These are phyloP conservation scores for Asbolus verrucosus DNA, from an alignment of 1,140 invertebrate genomes.

Conservation along the genomic window DNA sequence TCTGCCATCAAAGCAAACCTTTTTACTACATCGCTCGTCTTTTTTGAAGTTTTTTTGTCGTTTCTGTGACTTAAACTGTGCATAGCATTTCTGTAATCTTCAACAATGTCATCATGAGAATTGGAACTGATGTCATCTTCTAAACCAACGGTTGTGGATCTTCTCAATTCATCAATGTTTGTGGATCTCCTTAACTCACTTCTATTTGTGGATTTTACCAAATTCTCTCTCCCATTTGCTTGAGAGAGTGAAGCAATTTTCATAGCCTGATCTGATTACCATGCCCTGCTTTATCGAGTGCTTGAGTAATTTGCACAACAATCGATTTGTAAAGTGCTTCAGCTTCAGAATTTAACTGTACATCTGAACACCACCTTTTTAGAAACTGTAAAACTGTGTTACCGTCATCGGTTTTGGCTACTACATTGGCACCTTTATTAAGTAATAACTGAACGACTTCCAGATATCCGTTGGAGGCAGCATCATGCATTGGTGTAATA, in stretches of 20 bases:
- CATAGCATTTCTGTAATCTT: conserved; percentile 57
- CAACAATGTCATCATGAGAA: neutral
- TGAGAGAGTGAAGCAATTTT: neutral
- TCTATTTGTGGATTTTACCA: no score
- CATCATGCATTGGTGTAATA: conserved; percentile 79
- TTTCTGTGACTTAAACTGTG: conserved; percentile 44
- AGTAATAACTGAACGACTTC: conserved; percentile 76
- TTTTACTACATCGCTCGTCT: conserved; percentile 61
- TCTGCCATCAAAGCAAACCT: conserved; percentile 68
- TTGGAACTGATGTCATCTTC: conserved; percentile 10
- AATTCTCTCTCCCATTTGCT: no score
- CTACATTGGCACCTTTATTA: conserved; percentile 75
- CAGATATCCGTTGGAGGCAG: conserved; percentile 76
- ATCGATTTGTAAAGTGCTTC: conserved; percentile 70
- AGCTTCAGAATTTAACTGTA: conserved; percentile 67
- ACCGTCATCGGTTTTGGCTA: conserved; percentile 78
- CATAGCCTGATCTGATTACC: neutral
- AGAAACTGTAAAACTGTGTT: conserved; percentile 74
- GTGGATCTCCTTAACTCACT: no score
- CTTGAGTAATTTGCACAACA: conserved; percentile 65
- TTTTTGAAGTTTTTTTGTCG: conserved; percentile 60
- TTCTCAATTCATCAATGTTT: neutral
- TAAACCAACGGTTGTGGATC: neutral
- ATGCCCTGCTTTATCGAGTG: conserved; percentile 54
- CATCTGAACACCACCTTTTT: conserved; percentile 70